phyloP scores from a whole-genome alignment of 2,797 vertebrate genomes.

The Myotis myotis region DNA sequence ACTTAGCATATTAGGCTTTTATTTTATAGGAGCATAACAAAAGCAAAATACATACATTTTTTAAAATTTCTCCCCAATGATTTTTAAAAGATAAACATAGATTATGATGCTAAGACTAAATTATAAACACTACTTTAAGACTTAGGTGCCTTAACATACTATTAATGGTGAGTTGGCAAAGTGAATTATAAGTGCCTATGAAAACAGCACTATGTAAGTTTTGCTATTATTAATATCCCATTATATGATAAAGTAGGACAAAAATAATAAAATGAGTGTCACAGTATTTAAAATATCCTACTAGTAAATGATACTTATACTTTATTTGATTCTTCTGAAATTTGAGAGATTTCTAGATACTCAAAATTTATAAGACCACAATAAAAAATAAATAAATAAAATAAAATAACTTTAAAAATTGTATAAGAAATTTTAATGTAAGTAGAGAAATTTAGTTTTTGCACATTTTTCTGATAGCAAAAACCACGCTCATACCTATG shows the following conservation, averaged over 20 bases:
- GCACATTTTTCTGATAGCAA: neutral
- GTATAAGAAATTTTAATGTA: constrained; percentile 25
- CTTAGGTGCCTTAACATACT: neutral
- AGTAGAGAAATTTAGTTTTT: neutral
- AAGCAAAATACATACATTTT: neutral
- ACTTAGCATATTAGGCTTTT: no score
- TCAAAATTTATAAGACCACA: neutral
- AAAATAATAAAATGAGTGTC: neutral
- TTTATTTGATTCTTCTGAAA: constrained; percentile 14
- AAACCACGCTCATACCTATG: neutral
- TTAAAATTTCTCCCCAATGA: neutral
- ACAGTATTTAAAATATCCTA: constrained; percentile 13
- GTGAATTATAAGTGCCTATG: neutral
- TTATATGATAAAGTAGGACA: neutral
- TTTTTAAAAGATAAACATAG: constrained; percentile 2
- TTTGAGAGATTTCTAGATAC: neutral
- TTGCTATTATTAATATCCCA: neutral
- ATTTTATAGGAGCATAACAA: neutral
- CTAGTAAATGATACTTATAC: neutral
- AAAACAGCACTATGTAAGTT: neutral
- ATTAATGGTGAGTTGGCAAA: neutral
- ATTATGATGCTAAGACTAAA: neutral
- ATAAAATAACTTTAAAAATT: neutral
- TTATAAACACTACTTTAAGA: neutral
- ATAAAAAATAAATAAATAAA: no score